A percentile compares a stretch with the other conserved stretches of the same genome.
Evolutionary conservation across 1,140 invertebrate species (phyloP).

Genomic region (Aphidius gifuensis): DNA sequence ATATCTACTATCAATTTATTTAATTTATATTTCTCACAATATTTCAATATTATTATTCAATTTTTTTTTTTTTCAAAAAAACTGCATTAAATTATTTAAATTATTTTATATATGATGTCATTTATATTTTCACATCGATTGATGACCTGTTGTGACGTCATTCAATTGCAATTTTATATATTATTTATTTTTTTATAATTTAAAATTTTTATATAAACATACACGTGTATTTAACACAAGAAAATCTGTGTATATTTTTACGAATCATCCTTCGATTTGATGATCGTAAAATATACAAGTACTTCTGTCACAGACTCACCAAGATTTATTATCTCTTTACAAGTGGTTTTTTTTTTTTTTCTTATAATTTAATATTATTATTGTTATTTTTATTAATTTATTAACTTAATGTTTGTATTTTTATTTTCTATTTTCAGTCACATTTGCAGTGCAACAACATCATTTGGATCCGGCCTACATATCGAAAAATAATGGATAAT

Average conservation of each 20-base stretch:
- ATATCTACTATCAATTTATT: no score
- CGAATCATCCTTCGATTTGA: slow-evolving; percentile 13
- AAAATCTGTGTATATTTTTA: background rate
- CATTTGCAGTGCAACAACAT: slow-evolving; percentile 2
- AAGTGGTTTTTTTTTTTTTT: background rate
- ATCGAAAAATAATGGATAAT: background rate
- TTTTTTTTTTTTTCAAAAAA: no score
- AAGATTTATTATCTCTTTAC: slow-evolving; percentile 9
- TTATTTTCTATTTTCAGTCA: background rate
- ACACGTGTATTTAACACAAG: background rate
- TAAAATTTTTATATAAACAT: no score
- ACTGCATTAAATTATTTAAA: no score
- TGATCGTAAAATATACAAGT: background rate
- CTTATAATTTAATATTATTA: no score
- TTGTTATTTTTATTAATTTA: no score
- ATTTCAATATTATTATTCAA: no score
- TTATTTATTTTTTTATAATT: slow-evolving; percentile 5
- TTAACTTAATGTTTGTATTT: background rate
- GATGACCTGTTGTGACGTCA: slow-evolving; percentile 22
- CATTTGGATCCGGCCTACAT: slow-evolving; percentile 11
- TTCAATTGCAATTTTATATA: slow-evolving; percentile 8
- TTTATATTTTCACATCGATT: background rate
- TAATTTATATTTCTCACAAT: no score
- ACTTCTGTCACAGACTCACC: background rate
- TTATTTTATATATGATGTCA: no score